Conservation (phyloP, 2,797 vertebrate species). For the Gila robusta region DNA sequence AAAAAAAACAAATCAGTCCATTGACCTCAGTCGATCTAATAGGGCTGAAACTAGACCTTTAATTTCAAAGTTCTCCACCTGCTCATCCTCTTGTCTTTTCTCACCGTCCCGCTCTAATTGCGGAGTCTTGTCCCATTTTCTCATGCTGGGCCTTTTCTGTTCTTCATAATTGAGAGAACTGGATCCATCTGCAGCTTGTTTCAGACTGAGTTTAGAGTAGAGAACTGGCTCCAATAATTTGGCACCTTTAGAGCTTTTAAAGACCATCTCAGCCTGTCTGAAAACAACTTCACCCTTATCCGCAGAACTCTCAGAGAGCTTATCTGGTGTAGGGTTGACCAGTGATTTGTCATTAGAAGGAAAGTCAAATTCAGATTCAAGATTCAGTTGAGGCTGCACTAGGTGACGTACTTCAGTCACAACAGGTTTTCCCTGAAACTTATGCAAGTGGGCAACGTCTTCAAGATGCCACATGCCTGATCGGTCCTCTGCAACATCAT, state of each 20-base stretch:
- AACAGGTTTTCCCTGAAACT: background rate
- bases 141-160: conserved; percentile 44
- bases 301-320: background rate
- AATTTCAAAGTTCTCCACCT: background rate
- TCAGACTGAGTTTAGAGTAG: conserved; percentile 66
- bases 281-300: background rate
- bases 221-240: conserved; percentile 42
- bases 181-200: conserved; percentile 62
- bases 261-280: background rate
- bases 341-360: background rate
- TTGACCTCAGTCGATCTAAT: conserved; percentile 68
- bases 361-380: background rate
- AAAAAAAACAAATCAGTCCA: background rate
- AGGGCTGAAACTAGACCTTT: conserved; percentile 60
- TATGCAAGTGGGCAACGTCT: background rate
- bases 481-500: background rate
- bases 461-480: background rate
- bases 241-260: background rate
- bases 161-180: conserved; percentile 72
- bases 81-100: background rate
- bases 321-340: background rate
- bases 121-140: background rate
- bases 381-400: background rate
- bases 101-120: background rate
- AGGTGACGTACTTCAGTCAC: background rate